A percentile compares a stretch with the other conserved stretches of the same genome.
phyloP scores from a whole-genome alignment of 2,113 vertebrate genomes.

The Eleginops maclovinus region DNA sequence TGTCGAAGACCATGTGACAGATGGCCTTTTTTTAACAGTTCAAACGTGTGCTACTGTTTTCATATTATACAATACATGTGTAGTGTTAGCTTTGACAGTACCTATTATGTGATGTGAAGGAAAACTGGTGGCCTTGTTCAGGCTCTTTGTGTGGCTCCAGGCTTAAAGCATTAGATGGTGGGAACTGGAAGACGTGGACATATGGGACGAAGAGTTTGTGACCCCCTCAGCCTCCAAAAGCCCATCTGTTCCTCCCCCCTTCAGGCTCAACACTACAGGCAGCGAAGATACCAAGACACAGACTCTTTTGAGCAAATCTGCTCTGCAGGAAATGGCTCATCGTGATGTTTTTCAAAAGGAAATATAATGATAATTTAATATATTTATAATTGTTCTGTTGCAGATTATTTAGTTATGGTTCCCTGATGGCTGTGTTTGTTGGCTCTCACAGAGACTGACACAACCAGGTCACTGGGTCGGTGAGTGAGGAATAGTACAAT shows the following conservation, averaged over 20 bases:
- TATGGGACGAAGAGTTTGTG: conserved; percentile 78
- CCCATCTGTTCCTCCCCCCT: conserved; percentile 79
- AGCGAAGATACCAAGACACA: conserved; percentile 38
- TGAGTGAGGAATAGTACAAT: background rate
- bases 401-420: conserved; percentile 13
- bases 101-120: conserved; percentile 15
- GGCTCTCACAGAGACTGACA: no score
- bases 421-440: background rate
- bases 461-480: background rate
- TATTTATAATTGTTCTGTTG: no score
- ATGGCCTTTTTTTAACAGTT: background rate
- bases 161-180: conserved; percentile 68
- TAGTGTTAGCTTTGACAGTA: background rate
- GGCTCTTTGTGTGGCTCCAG: conserved; percentile 69
- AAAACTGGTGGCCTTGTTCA: conserved; percentile 39
- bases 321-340: background rate
- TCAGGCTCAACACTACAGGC: conserved; percentile 62
- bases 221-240: conserved; percentile 57
- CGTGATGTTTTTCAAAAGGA: conserved; percentile 11
- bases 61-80: background rate
- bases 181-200: conserved; percentile 69
- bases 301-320: conserved; percentile 11
- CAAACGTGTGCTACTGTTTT: background rate
- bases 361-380: conserved; percentile 9
- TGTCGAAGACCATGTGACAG: no score